Conservation (phyloP, 1,140 invertebrate species). For the Camponotus floridanus region DNA sequence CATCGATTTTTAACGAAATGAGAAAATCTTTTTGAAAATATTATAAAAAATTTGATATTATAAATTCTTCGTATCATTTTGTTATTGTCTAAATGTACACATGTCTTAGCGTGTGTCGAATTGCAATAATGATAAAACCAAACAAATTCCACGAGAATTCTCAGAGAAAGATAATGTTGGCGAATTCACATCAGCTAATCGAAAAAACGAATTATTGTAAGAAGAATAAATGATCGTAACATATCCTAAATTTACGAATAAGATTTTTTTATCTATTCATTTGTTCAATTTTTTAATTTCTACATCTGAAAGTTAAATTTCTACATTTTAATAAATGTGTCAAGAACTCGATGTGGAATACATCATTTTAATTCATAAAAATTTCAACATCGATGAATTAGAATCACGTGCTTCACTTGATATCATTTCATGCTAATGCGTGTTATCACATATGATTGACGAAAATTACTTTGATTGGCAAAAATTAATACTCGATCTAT, state of each 20-base stretch:
- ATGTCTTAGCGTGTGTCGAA: not conserved
- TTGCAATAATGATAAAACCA: constrained; percentile 7
- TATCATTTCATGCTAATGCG: not conserved
- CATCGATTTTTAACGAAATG: not conserved
- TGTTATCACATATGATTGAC: too few species aligned
- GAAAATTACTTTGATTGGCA: not conserved
- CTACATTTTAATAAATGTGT: not conserved
- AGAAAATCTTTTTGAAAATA: not conserved
- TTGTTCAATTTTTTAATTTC: not conserved
- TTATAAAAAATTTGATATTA: constrained; percentile 1
- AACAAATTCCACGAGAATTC: not conserved
- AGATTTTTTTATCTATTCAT: not conserved
- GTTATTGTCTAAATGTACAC: not conserved
- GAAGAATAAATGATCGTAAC: not conserved
- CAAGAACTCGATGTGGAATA: too few species aligned
- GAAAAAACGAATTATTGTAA: not conserved
- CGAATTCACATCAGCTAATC: not conserved
- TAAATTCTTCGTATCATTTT: not conserved
- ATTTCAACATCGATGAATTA: not conserved
- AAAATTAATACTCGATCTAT: constrained; percentile 3
- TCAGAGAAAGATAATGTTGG: not conserved
- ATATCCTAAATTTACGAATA: not conserved
- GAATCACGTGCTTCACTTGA: not conserved
- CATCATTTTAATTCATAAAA: not conserved
- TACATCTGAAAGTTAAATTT: not conserved